Base-by-base conservation (phyloP, 2,797 vertebrate genomes). In the Enteromius argenteus region DNA sequence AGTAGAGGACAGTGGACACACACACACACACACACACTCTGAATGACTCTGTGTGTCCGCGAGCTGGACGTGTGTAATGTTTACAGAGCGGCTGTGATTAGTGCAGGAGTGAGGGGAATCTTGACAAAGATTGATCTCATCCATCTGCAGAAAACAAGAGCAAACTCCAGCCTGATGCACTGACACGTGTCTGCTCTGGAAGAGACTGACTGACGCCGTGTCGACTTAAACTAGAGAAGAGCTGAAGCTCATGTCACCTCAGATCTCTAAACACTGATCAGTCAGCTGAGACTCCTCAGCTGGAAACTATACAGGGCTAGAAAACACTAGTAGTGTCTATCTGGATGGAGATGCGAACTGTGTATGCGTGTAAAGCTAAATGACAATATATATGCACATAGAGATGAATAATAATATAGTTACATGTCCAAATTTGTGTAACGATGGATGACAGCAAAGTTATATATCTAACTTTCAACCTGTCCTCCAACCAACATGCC, bases 51-150 rank as follows among this genome's bases (percentile, higher is more conserved):
- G 37, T 39, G 7, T 39, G 37, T 39, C 37, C 7, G 37, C 37
- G 37, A 39, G 56, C 73, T 42, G 35, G 71, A 35, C 6, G 21
- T 78, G 58, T 62, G 75, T 64, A 30, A 44, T 78, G 76, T 79
- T 64, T 79, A 35, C 23, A 62, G 58, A 64, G 76, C 17, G 10
- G 58, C 74, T 30, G 75, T 0, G n/a, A 77, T 60, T 77, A 60
- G 74, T 60, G 35, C 35, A 19, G 56, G 32, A 46, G 15, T 46
- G 76, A 78, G 76, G 23, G 9, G 32, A 64, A 64, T 46, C 58
- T 44, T 46, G 76, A 78, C 76, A 32, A 1, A 66, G 76, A 79
- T 66, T 46, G 76, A 66, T 79, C 76, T 79, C 39, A n/a, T 60
- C 76, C 58, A 46, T 78, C 76, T 32, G 23, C 27, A 46, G 23